Conservation (phyloP, 2,888 invertebrate species). For the Ormyrus pomaceus region DNA sequence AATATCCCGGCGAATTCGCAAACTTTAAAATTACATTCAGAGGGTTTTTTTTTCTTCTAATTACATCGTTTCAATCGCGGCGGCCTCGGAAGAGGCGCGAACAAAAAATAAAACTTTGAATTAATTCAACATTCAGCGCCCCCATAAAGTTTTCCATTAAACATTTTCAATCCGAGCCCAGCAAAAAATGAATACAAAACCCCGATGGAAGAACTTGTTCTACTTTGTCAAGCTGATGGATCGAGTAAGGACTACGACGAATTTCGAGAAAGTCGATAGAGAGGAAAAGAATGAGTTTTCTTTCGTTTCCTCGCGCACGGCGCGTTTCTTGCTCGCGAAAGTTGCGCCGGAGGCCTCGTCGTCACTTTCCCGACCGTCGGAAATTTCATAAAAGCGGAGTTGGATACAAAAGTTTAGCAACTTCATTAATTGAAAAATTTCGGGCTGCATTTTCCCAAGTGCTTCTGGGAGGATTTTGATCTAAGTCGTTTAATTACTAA, state of each 20-base stretch:
- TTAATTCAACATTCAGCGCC: no score
- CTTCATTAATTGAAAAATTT: background rate
- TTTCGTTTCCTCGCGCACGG: background rate
- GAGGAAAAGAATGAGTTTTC: slow-evolving; percentile 15
- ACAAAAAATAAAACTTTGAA: no score
- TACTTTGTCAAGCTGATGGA: slow-evolving; percentile 5
- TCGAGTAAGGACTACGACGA: background rate
- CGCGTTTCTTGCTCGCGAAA: background rate
- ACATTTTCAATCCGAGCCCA: no score
- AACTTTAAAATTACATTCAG: no score
- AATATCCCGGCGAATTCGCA: no score
- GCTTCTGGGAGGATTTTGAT: no score
- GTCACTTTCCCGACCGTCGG: background rate
- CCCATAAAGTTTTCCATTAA: no score
- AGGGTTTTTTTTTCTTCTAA: no score
- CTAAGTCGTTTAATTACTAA: no score
- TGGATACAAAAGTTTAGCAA: slow-evolving; percentile 2
- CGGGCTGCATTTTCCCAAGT: no score
- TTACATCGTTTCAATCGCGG: no score
- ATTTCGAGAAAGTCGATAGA: background rate
- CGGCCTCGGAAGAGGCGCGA: no score
- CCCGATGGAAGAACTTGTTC: background rate
- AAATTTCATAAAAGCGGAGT: background rate
- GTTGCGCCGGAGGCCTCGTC: background rate
- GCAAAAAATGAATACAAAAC: background rate